Conservation (phyloP, 1,140 invertebrate genomes). For the Euwallacea fornicatus region DNA sequence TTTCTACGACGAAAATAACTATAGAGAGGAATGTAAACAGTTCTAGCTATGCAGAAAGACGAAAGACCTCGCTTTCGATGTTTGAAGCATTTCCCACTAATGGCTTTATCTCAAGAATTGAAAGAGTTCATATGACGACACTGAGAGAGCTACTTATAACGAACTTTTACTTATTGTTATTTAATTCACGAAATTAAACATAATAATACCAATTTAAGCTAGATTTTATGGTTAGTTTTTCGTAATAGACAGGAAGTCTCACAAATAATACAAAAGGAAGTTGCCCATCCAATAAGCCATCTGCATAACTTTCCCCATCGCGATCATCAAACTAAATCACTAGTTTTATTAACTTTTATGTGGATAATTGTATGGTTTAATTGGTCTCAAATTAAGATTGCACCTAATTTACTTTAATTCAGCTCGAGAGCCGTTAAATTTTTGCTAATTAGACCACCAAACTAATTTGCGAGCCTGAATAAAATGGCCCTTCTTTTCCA, state of each 20-base stretch:
- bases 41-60: too few relatives aligned
- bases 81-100: too few relatives aligned
- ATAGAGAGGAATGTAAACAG: neutral
- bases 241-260: slow-evolving; percentile 23
- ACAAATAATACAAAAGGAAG: slow-evolving; percentile 16
- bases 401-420: slow-evolving; percentile 3
- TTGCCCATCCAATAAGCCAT: slow-evolving; percentile 3
- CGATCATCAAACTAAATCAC: slow-evolving; percentile 19
- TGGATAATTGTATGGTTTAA: slow-evolving; percentile 16
- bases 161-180: too few relatives aligned
- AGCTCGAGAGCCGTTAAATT: slow-evolving; percentile 10
- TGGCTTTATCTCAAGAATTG: too few relatives aligned
- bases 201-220: too few relatives aligned
- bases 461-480: neutral
- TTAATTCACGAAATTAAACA: too few relatives aligned
- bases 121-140: too few relatives aligned
- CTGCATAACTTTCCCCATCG: slow-evolving; percentile 27
- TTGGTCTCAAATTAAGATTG: slow-evolving; percentile 14
- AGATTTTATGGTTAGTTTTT: slow-evolving; percentile 7
- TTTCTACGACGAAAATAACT: neutral
- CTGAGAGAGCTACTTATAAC: too few relatives aligned
- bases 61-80: too few relatives aligned
- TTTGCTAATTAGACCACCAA: neutral
- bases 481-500: neutral
- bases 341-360: slow-evolving; percentile 18